Evolutionary conservation across 2,888 invertebrate species (phyloP).

Genomic region (Griposia aprilina): DNA sequence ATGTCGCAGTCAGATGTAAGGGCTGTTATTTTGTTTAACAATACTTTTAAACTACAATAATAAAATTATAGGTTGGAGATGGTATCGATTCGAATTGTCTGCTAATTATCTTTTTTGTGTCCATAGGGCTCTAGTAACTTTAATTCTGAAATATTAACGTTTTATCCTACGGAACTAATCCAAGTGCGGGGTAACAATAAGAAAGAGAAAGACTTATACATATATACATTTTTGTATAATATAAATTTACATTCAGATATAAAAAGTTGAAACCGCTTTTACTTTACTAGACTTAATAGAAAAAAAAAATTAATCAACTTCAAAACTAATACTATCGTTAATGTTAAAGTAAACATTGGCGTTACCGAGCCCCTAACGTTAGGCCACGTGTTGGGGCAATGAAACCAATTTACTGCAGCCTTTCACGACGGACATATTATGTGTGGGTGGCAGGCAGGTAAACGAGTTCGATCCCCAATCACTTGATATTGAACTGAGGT

Average conservation of each 20-base stretch:
- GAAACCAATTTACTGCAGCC: conserved; percentile 48
- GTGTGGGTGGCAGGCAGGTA: conserved; percentile 54
- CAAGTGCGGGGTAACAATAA: no score
- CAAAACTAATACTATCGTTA: conserved; percentile 6
- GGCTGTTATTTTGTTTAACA: neutral
- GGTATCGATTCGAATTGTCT: neutral
- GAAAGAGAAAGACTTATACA: neutral
- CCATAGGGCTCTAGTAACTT: neutral
- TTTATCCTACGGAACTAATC: neutral
- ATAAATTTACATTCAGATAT: neutral
- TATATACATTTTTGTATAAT: no score
- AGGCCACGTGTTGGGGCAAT: conserved; percentile 44
- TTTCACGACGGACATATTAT: conserved; percentile 26
- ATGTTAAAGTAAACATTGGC: conserved; percentile 16
- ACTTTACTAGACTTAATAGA: no score
- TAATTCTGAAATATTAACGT: neutral
- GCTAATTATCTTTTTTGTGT: neutral
- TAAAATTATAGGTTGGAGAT: neutral
- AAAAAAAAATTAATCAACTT: neutral
- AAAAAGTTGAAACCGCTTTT: neutral
- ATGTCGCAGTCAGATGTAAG: conserved; percentile 8
- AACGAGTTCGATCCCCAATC: conserved; percentile 43
- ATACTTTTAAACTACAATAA: neutral
- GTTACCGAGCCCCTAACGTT: conserved; percentile 26
- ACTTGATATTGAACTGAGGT: conserved; percentile 45